Percentiles rank a stretch among this genome's conserved stretches.
Conservation (phyloP, 1,140 invertebrate species). For the Drosophila athabasca region DNA sequence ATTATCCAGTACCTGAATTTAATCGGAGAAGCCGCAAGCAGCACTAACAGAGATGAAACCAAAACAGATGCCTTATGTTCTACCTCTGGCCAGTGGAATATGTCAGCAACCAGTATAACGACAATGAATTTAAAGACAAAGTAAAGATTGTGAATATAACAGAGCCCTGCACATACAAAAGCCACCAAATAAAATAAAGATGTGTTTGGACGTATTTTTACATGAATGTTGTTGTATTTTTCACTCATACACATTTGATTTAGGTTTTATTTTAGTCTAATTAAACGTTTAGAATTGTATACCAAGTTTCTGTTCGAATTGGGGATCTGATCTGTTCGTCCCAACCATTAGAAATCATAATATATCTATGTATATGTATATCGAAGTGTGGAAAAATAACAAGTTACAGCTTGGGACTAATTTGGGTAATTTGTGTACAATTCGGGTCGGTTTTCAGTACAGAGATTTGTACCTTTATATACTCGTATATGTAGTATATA, state of each 20-base stretch:
- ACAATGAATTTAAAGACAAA: no score
- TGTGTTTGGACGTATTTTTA: conserved; percentile 29
- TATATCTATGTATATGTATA: conserved; percentile 31
- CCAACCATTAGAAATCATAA: conserved; percentile 18
- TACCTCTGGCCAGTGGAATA: no score
- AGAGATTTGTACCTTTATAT: neutral
- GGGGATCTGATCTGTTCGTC: conserved; percentile 13
- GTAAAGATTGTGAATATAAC: no score
- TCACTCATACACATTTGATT: conserved; percentile 41
- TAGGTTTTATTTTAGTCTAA: conserved; percentile 61
- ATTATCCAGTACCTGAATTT: no score
- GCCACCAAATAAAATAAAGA: neutral
- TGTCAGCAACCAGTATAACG: no score
- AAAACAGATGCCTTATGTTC: no score
- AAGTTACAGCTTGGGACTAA: neutral
- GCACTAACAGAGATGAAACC: no score
- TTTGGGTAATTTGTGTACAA: conserved; percentile 16
- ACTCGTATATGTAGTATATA: conserved; percentile 1
- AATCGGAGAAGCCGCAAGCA: no score
- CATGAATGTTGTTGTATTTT: conserved; percentile 44
- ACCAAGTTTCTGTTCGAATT: conserved; percentile 21
- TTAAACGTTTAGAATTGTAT: conserved; percentile 59
- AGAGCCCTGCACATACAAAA: no score
- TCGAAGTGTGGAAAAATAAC: conserved; percentile 1
- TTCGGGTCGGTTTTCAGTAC: neutral